Evolutionary conservation across 2,797 vertebrate genomes (phyloP).

Genomic region (Petrocephalus schoutedeni): DNA sequence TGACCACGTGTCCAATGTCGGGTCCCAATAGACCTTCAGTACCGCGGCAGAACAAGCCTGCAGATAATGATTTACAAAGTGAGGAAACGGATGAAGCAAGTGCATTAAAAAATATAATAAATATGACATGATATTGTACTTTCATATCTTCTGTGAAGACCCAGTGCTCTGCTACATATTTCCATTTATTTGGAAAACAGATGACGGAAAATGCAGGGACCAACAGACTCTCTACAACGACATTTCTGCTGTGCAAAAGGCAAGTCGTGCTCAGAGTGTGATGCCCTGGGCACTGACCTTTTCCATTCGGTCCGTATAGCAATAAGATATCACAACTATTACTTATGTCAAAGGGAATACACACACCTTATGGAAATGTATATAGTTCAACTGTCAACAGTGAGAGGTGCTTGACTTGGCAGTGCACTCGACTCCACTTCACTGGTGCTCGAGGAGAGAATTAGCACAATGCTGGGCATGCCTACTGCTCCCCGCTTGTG

Average conservation of each 20-base stretch:
- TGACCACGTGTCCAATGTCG: background rate
- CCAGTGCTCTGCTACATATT: background rate
- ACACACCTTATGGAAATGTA: background rate
- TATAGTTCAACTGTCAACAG: background rate
- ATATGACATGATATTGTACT: background rate
- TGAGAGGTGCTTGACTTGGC: background rate
- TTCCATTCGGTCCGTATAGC: background rate
- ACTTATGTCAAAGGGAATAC: background rate
- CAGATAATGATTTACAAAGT: slow-evolving; percentile 1
- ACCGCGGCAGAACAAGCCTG: background rate
- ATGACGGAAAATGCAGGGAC: background rate
- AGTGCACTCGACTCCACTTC: background rate
- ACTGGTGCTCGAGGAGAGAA: background rate
- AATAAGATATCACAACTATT: background rate
- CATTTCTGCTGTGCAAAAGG: background rate
- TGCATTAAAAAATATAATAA: background rate
- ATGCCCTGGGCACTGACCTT: background rate
- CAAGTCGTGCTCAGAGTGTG: background rate
- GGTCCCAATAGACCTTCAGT: background rate
- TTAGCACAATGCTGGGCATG: background rate
- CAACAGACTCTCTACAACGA: background rate
- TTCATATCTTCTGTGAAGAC: background rate
- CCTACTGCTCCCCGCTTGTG: background rate
- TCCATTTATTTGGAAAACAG: background rate
- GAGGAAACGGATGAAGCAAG: background rate